Percentiles rank a stretch among this genome's conserved stretches.
Evolutionary conservation across 2,113 vertebrate species (phyloP).

Genomic region (Bos indicus): DNA sequence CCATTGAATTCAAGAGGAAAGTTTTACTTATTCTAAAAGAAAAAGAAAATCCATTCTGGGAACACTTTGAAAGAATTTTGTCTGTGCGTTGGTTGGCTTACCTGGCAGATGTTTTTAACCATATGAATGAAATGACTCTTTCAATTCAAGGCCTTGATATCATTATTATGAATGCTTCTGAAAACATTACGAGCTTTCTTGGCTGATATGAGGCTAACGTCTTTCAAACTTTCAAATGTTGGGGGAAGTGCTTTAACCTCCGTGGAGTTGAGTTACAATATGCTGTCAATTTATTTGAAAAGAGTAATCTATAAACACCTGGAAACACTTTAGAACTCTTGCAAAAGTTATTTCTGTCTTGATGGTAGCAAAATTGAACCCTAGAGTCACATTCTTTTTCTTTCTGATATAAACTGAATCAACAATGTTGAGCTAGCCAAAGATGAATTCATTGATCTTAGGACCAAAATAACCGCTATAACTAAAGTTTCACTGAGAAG

Average conservation of each 20-base stretch:
- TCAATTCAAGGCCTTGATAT: background rate
- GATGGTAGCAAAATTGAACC: background rate
- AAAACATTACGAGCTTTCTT: background rate
- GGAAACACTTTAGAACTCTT: constrained; percentile 14
- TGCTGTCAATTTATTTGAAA: constrained; percentile 18
- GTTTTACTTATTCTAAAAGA: background rate
- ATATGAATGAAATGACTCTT: background rate
- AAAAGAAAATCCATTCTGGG: background rate
- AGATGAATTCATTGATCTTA: constrained; percentile 17
- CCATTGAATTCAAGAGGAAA: background rate
- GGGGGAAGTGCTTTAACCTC: background rate
- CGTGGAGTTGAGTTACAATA: background rate
- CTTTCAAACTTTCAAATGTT: background rate
- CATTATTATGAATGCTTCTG: background rate
- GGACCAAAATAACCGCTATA: background rate
- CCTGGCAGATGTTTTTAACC: background rate
- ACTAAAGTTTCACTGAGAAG: background rate
- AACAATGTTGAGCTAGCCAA: background rate
- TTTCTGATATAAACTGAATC: background rate
- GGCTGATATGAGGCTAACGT: background rate
- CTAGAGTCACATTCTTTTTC: background rate
- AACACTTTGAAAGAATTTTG: background rate
- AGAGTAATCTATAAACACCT: constrained; percentile 9
- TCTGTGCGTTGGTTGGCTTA: background rate
- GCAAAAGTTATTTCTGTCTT: constrained; percentile 27